Evolutionary conservation across 2,797 vertebrate species (phyloP), one percentile per base, ranked within the genome.

Genomic region (Ctenochaetus hawaiiensis): DNA sequence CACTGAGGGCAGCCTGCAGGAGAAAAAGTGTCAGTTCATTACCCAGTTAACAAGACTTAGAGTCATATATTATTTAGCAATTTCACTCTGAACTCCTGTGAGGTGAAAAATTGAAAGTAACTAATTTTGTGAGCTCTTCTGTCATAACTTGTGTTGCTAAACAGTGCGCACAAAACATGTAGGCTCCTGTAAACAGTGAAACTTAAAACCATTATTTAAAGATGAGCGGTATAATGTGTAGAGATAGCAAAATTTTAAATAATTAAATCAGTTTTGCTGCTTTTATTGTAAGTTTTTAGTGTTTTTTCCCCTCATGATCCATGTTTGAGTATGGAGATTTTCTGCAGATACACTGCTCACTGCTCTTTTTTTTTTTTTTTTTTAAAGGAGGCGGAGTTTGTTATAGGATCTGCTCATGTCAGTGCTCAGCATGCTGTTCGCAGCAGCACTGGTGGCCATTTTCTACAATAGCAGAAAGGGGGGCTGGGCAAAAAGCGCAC

Each of bases 371-470:
- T 2, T 62, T 72, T 58, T 52, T 17, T 71, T 60, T 67, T 68
- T 75, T 75, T 72, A 67, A 61, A 49, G 89, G 87, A 84, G 92
- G 92, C 67, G 90, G 90, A 57, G 90, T 79, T 78, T 91, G 90
- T 80, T 51, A 86, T 49, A 71, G 72, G 87, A 82, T 70, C 88
- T 78, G 56, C 65, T 88, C 71, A 5, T 75, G 82, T 61, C 69
- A 87, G 78, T 89, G 81, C 82, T 91, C 82, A 72, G 88, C 89
- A 83, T 84, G 87, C 91, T 87, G 79, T 86, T 89, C 75, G 22
- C 84, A 91, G 87, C 83, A 88, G 84, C 81, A 26, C 85, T 90
- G 89, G 92, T 93, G 91, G 92, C 93, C 92, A 94, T 94, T 93
- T 89, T 89, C 81, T 91, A 84, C 87, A 89, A 72, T 69, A 82